Base-by-base conservation (phyloP, 2,113 vertebrate species). In the Mystacornis crossleyi region DNA sequence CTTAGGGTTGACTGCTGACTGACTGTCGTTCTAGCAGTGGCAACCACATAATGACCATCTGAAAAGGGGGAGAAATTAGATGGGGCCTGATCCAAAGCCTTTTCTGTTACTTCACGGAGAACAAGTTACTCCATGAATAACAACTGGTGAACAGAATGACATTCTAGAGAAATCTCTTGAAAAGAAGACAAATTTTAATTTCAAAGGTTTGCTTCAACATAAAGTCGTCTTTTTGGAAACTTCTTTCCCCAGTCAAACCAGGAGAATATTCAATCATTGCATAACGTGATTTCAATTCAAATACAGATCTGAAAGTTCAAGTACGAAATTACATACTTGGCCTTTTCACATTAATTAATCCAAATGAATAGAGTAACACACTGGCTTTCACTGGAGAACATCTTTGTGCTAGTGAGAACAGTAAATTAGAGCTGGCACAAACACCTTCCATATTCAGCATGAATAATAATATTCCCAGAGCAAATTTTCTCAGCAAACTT, bases 381-480 rank as follows among this genome's bases (percentile, higher is more conserved):
- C 69, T 66, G 34, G 66, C 67, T 93, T 93, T 79, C 54, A 86
- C 45, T 47, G 60, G 47, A 92, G 88, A 95, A 66, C 60, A 70
- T 69, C 58, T 90, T 90, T 66, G 58, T 73, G 71, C 70, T 67
- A 88, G 70, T 1, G 1, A 95, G 86, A 95, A 86, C 4, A 5
- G 79, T 83, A 90, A 88, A 93, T 94, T 92, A 92, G 82, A 81
- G 55, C 86, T 86, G 91, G 93, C 89, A 90, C 62, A 88, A 93
- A 92, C 54, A 77, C 42, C 50, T 95, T 80, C 64, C 83, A 75
- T 23, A 53, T 48, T 80, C 43, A 19, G 54, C 53, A 38, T 12
- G 50, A 93, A 81, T 81, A 93, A 81, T 71, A 87, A 88, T 43
- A 86, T 66, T 64, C 54, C 54, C 24, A 90, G 50, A 83, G 42